phyloP scores from a whole-genome alignment of 2,113 vertebrate species.

The Pachyramphus minor region DNA sequence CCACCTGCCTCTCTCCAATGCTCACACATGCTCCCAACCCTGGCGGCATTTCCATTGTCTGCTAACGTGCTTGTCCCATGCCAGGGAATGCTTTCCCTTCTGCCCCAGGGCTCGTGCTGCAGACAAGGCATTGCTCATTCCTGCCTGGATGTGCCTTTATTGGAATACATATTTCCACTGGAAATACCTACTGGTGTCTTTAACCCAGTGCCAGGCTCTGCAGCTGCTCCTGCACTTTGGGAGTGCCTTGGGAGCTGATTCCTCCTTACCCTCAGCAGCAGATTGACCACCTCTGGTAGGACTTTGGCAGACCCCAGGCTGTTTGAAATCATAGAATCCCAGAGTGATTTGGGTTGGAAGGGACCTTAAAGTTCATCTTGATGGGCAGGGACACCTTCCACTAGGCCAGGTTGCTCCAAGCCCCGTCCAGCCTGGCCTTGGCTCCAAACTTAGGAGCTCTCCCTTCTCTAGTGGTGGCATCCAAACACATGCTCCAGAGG shows the following conservation, averaged over 20 bases:
- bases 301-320: not conserved
- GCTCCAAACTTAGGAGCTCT: not conserved
- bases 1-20: rapidly evolving
- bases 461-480: not conserved
- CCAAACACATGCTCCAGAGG: not conserved
- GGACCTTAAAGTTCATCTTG: not conserved
- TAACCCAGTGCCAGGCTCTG: not conserved
- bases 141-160: not conserved
- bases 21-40: rapidly evolving
- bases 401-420: not conserved
- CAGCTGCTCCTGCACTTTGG: not conserved
- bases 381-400: not conserved
- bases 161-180: not conserved
- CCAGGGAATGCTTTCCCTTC: not conserved
- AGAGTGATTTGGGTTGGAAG: not conserved
- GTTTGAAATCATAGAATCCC: not conserved
- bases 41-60: not conserved
- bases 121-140: not conserved
- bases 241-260: not conserved
- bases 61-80: not conserved
- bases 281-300: not conserved
- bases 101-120: not conserved
- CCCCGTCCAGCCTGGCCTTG: not conserved
- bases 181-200: not conserved
- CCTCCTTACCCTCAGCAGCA: not conserved